A percentile compares a stretch with the other conserved stretches of the same genome.
Evolutionary conservation across 2,888 invertebrate genomes (phyloP).

Genomic region (Lithophane socia): DNA sequence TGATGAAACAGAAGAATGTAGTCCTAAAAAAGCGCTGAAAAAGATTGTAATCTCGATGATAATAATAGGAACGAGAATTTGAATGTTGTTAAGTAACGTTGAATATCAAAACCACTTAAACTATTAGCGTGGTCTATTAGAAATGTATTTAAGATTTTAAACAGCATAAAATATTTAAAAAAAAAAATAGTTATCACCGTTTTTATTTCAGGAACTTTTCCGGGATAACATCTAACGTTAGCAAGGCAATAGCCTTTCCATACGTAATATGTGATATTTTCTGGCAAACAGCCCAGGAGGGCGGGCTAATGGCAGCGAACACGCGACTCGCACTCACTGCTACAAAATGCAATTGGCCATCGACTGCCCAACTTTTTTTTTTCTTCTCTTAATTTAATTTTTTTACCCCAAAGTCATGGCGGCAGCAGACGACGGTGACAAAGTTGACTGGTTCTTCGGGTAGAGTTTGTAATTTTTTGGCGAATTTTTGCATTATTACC

Average conservation of each 20-base stretch:
- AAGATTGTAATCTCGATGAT: too few relatives aligned
- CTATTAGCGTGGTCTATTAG: background rate
- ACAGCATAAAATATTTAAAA: too few relatives aligned
- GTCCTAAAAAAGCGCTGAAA: too few relatives aligned
- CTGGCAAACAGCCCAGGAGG: conserved; percentile 85
- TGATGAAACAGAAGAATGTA: too few relatives aligned
- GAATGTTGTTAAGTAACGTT: background rate
- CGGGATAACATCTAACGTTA: background rate
- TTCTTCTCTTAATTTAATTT: conserved; percentile 71
- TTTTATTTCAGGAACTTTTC: background rate
- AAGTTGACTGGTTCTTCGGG: background rate
- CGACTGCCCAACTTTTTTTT: conserved; percentile 75
- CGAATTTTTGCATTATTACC: background rate
- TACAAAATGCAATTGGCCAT: conserved; percentile 87
- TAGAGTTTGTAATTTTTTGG: background rate
- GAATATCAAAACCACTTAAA: too few relatives aligned
- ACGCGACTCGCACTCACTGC: conserved; percentile 83
- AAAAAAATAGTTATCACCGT: accelerated
- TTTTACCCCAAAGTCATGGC: conserved; percentile 43
- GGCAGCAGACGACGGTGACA: conserved; percentile 25
- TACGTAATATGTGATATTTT: conserved; percentile 72
- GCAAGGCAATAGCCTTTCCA: conserved; percentile 58
- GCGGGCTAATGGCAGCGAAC: conserved; percentile 84
- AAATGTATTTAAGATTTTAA: background rate
- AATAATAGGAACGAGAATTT: too few relatives aligned